Conservation (phyloP, 2,888 invertebrate species). For the Seira musarum region DNA sequence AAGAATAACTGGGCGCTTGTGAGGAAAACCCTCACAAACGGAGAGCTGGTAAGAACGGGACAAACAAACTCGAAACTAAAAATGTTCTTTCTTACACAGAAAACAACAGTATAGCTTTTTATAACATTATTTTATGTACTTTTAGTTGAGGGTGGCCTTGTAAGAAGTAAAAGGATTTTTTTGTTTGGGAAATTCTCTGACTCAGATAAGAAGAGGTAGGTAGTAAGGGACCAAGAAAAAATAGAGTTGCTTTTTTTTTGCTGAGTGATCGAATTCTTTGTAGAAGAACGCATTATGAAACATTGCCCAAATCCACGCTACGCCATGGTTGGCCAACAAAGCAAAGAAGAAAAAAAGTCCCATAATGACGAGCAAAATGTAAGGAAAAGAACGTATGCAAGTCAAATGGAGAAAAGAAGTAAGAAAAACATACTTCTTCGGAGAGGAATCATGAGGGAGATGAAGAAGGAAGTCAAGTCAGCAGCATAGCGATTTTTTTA, state of each 20-base stretch:
- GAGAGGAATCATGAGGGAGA: not conserved
- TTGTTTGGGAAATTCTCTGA: not conserved
- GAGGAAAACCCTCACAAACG: too few relatives aligned
- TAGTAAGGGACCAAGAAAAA: not conserved
- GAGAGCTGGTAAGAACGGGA: too few relatives aligned
- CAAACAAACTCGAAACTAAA: too few relatives aligned
- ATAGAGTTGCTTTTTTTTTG: not conserved
- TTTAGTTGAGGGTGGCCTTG: too few relatives aligned
- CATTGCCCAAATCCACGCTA: not conserved
- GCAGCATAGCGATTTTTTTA: not conserved
- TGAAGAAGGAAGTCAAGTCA: not conserved
- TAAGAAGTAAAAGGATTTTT: not conserved
- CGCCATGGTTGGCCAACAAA: constrained; percentile 71
- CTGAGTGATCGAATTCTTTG: not conserved
- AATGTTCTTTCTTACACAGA: too few relatives aligned
- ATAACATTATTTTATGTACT: too few relatives aligned
- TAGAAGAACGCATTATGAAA: not conserved
- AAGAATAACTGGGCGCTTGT: not conserved
- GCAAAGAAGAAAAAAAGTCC: constrained; percentile 4
- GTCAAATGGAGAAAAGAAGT: too few relatives aligned
- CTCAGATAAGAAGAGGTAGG: not conserved
- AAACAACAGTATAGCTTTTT: too few relatives aligned
- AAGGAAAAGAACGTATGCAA: not conserved
- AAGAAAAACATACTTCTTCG: too few relatives aligned
- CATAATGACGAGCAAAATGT: not conserved